Percentiles rank a stretch among this genome's conserved stretches.
phyloP scores from a whole-genome alignment of 1,140 invertebrate genomes.

The Drosophila novamexicana region DNA sequence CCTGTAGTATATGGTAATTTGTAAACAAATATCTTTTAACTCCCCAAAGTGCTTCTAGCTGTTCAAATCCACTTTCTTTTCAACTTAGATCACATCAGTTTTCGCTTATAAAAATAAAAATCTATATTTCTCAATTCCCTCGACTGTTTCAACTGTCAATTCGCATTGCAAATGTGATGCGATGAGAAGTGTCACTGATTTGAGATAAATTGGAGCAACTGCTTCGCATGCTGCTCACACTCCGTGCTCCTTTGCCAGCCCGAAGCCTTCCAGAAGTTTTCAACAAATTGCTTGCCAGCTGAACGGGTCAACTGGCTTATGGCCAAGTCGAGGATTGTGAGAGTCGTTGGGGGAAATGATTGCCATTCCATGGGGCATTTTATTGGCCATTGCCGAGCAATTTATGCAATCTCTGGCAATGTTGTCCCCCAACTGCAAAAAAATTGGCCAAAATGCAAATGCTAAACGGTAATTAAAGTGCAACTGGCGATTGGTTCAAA shows the following conservation, averaged over 20 bases:
- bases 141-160: slow-evolving; percentile 26
- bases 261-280: not conserved
- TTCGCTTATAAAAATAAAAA: slow-evolving; percentile 12
- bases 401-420: slow-evolving; percentile 71
- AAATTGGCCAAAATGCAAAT: slow-evolving; percentile 60
- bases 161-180: slow-evolving; percentile 41
- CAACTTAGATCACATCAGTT: not conserved
- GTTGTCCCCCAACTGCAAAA: slow-evolving; percentile 24
- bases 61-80: not conserved
- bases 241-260: not conserved
- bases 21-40: not conserved
- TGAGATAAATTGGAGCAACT: slow-evolving; percentile 14
- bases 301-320: slow-evolving; percentile 40
- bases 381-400: slow-evolving; percentile 67
- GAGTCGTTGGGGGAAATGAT: slow-evolving; percentile 40
- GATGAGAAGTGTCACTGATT: slow-evolving; percentile 40
- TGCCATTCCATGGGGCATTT: slow-evolving; percentile 67
- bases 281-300: slow-evolving; percentile 45
- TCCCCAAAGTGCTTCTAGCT: not conserved
- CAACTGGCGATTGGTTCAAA: slow-evolving; percentile 5
- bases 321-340: slow-evolving; percentile 36
- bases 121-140: slow-evolving; percentile 9
- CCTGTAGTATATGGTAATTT: not conserved
- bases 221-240: slow-evolving; percentile 31
- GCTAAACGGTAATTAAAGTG: slow-evolving; percentile 73